Conservation (phyloP, 2,888 invertebrate species). For the Troides oblongomaculatus region DNA sequence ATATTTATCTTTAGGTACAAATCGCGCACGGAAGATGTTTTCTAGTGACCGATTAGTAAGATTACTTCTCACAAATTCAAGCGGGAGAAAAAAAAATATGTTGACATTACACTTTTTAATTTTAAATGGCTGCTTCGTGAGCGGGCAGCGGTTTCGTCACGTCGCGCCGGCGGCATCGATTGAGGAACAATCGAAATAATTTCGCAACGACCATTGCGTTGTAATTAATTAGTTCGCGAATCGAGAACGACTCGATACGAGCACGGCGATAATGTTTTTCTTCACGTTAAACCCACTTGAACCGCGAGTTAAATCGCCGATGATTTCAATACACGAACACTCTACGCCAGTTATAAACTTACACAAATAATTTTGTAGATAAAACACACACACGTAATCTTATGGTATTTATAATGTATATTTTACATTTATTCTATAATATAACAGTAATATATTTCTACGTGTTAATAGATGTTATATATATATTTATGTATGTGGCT, state of each 20-base stretch:
- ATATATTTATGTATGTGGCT: no score
- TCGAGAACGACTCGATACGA: slow-evolving; percentile 17
- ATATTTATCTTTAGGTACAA: neutral
- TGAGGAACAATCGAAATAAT: slow-evolving; percentile 25
- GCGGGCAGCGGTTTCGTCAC: slow-evolving; percentile 14
- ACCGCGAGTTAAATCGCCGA: neutral
- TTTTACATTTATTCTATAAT: no score
- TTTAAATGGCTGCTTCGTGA: slow-evolving; percentile 4
- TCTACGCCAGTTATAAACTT: no score
- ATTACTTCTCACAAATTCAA: neutral
- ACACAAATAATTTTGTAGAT: no score
- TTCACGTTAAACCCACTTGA: slow-evolving; percentile 6
- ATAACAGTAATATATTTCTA: no score
- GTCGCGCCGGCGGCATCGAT: neutral
- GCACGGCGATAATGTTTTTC: slow-evolving; percentile 15
- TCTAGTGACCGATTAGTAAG: neutral
- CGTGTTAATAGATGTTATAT: no score
- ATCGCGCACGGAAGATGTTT: neutral
- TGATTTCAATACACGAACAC: neutral
- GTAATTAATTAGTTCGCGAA: slow-evolving; percentile 27
- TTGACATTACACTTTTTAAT: slow-evolving; percentile 3
- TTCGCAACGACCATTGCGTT: slow-evolving; percentile 15
- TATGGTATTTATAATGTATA: no score
- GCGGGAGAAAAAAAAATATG: slow-evolving; percentile 6
- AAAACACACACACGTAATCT: no score